Percentiles rank a stretch among this genome's conserved stretches.
phyloP scores from a whole-genome alignment of 2,797 vertebrate genomes.

The Phylloscopus collybita region DNA sequence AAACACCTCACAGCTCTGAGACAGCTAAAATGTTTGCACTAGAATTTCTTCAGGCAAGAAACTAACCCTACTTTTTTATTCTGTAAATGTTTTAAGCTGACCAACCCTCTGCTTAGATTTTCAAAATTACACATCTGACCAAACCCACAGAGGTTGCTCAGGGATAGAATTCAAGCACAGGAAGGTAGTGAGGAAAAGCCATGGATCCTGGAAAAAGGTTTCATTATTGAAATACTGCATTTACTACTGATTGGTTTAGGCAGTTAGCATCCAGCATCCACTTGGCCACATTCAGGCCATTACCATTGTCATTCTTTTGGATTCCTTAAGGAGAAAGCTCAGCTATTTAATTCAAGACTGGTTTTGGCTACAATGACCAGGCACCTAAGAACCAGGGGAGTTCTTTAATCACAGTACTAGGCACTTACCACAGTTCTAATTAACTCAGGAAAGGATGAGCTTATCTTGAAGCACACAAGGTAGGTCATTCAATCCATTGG shows the following conservation, averaged over 20 bases:
- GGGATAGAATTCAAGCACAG: not conserved
- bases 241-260: not conserved
- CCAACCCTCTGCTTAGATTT: not conserved
- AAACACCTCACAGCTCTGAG: not conserved
- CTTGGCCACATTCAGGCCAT: not conserved
- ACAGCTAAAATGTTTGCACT: not conserved
- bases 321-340: not conserved
- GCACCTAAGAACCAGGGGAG: not conserved
- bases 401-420: not conserved
- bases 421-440: not conserved
- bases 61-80: not conserved
- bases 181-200: not conserved
- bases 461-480: not conserved
- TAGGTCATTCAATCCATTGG: not conserved
- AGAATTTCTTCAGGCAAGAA: not conserved
- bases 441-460: not conserved
- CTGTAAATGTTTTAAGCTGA: not conserved
- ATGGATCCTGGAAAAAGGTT: not conserved
- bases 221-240: not conserved
- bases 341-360: not conserved
- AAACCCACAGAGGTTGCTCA: not conserved
- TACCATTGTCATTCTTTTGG: not conserved
- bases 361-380: not conserved
- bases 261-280: not conserved
- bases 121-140: not conserved